Conservation (phyloP, 2,888 invertebrate species). For the Drosophila atripex region DNA sequence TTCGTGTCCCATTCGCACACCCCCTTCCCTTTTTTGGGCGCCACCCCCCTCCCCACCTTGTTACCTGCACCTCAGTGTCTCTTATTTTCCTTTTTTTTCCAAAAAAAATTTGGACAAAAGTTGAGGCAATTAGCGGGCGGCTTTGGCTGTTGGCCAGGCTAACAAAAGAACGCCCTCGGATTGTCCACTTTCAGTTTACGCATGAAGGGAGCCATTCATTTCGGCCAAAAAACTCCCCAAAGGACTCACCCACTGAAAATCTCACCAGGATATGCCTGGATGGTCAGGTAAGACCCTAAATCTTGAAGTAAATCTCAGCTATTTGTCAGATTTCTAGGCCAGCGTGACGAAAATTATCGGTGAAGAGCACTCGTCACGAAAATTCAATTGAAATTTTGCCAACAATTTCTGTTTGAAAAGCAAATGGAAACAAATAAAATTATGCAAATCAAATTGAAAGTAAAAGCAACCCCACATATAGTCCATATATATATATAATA, state of each 20-base stretch:
- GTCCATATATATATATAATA: not conserved
- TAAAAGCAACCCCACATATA: conserved; percentile 40
- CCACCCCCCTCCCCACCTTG: not conserved
- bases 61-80: not conserved
- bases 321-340: conserved; percentile 54
- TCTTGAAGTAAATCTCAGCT: conserved; percentile 57
- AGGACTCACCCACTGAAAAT: conserved; percentile 4
- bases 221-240: not conserved
- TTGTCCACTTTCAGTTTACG: conserved; percentile 45
- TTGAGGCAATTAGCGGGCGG: conserved; percentile 47
- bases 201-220: conserved; percentile 44
- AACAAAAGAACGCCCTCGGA: conserved; percentile 41
- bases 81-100: not conserved
- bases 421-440: conserved; percentile 71
- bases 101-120: conserved; percentile 35
- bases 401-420: conserved; percentile 51
- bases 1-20: conserved; percentile 47
- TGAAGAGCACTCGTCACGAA: conserved; percentile 58
- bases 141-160: conserved; percentile 42
- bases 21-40: not conserved
- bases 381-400: conserved; percentile 69
- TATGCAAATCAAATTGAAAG: conserved; percentile 62
- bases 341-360: conserved; percentile 22
- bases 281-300: conserved; percentile 35
- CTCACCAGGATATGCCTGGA: conserved; percentile 20